Evolutionary conservation across 2,888 invertebrate species (phyloP).

Genomic region (Watsonalla cultraria): DNA sequence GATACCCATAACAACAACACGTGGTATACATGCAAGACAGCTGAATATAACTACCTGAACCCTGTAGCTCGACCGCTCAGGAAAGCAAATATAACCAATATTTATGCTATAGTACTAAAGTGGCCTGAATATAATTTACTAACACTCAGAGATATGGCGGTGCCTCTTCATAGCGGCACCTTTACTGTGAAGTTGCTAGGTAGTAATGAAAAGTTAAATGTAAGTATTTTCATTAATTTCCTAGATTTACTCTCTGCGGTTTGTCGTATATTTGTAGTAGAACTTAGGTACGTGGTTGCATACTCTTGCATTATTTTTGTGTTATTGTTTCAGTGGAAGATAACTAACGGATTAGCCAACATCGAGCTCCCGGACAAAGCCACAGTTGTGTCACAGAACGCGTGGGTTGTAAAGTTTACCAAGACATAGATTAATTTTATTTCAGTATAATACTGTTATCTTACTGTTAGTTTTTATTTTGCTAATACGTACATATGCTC

Average conservation of each 20-base stretch:
- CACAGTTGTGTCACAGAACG: conserved; percentile 51
- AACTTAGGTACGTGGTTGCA: not conserved
- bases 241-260: not conserved
- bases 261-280: not conserved
- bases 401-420: conserved; percentile 56
- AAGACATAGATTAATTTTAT: conserved; percentile 15
- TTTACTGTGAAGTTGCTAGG: conserved; percentile 48
- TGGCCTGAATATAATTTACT: conserved; percentile 83
- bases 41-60: conserved; percentile 29
- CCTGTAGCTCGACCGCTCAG: conserved; percentile 33
- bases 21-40: conserved; percentile 83
- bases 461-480: too few species aligned
- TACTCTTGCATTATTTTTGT: not conserved
- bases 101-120: conserved; percentile 84
- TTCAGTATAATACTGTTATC: too few species aligned
- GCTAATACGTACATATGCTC: too few species aligned
- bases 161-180: conserved; percentile 36
- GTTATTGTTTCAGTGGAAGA: conserved; percentile 62
- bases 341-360: conserved; percentile 35
- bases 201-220: conserved; percentile 18
- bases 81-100: conserved; percentile 35
- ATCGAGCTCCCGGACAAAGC: conserved; percentile 62
- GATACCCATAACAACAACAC: conserved; percentile 84
- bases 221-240: not conserved
- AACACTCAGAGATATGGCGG: conserved; percentile 32